Percentiles rank a stretch among this genome's conserved stretches.
phyloP scores from a whole-genome alignment of 2,113 vertebrate genomes.

The Mohoua ochrocephala region DNA sequence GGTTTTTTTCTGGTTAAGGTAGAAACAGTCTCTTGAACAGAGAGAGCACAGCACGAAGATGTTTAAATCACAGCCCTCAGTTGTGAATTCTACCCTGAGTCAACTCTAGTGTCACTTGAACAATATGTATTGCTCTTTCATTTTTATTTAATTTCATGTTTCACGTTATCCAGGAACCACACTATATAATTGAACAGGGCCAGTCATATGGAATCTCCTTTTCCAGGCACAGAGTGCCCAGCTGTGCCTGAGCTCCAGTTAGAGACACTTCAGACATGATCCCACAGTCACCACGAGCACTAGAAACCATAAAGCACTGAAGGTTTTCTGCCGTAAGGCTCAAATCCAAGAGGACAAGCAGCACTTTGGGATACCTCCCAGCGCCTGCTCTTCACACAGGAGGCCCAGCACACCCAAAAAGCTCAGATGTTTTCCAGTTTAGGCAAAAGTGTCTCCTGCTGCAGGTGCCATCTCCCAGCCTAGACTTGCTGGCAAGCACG shows the following conservation, averaged over 20 bases:
- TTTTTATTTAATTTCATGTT: not conserved
- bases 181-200: not conserved
- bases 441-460: not conserved
- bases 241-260: not conserved
- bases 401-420: not conserved
- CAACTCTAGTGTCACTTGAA: not conserved
- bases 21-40: not conserved
- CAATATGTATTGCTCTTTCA: not conserved
- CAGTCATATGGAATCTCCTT: not conserved
- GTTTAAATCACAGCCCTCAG: not conserved
- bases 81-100: not conserved
- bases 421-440: not conserved
- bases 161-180: not conserved
- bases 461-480: not conserved
- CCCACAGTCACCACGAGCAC: not conserved
- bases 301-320: not conserved
- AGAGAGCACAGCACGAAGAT: not conserved
- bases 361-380: not conserved
- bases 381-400: rapidly evolving
- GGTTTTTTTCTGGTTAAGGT: not conserved
- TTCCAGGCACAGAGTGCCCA: not conserved
- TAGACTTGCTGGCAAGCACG: rapidly evolving
- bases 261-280: not conserved
- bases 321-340: not conserved
- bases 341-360: not conserved